Base-by-base conservation (phyloP, 2,888 invertebrate genomes). In the Odontocolon sp. region DNA sequence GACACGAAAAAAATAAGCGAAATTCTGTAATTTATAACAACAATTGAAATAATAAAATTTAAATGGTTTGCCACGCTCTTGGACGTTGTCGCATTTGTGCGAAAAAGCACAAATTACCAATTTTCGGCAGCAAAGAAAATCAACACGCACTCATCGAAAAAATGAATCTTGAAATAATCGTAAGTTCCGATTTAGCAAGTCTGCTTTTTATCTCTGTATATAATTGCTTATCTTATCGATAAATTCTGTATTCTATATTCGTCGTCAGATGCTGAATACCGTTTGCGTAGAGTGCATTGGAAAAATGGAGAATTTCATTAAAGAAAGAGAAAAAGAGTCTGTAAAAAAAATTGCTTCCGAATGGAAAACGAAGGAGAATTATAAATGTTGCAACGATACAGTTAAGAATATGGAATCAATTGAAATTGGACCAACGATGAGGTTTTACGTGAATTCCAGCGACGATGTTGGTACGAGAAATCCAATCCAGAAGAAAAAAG, bases 241-340 rank as follows among this genome's bases (percentile, higher is more conserved):
- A n/a, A 16, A 33, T 50, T 11, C 9, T 11, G 3, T 3, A 11
- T 33, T 11, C 18, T 36, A 47, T n/a, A n/a, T n/a, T 36, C 11
- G 14, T 47, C 21, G 21, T 5, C 54, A 81, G 80, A 33, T 82
- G 45, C 57, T 82, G 45, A 82, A 82, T 52, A 82, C 82, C 50
- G 59, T 82, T 4, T 81, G 80, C 40, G 33, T 67, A 36, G 52
- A 54, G 14, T 80, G 75, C 47, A 79, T 82, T 8, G 40, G n/a
- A 21, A 77, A 74, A 50, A 38, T 80, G 28, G 73, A 82, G 54
- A 14, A 38, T 50, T 16, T 74, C 5, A 8, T 50, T 0, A 50
- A 11, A 26, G 26, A 11, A 5, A 50, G 26, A 26, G 50, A 50
- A 11, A 6, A 5, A 26, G 2, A 5, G 5, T 6, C 11, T 8